phyloP scores from a whole-genome alignment of 2,888 invertebrate species.

The Nowickia ferox region DNA sequence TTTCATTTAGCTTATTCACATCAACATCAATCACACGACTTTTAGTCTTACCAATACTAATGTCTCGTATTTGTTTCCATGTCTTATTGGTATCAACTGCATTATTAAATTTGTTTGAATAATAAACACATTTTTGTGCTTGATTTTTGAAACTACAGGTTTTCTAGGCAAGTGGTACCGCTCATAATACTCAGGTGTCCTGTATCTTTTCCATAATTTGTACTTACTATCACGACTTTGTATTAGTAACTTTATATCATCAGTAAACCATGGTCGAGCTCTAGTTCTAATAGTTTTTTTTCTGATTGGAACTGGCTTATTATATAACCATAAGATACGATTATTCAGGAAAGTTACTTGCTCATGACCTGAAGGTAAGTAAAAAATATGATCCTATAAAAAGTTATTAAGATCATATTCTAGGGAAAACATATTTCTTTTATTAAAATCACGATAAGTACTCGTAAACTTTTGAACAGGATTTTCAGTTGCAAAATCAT shows the following conservation, averaged over 20 bases:
- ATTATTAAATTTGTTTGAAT: no score
- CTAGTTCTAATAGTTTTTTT: no score
- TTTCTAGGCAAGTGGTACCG: background rate
- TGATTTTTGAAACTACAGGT: background rate
- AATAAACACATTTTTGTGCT: background rate
- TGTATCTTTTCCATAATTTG: background rate
- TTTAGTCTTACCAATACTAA: conserved; percentile 11
- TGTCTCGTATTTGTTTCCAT: conserved; percentile 13
- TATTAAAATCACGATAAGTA: conserved; percentile 17
- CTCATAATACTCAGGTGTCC: background rate
- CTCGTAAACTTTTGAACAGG: background rate
- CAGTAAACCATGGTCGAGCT: no score
- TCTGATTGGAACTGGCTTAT: no score
- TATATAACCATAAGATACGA: no score
- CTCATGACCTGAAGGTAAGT: no score
- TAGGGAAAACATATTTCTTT: background rate
- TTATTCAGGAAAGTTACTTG: no score
- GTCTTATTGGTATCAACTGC: background rate
- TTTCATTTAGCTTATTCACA: background rate
- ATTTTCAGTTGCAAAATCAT: background rate
- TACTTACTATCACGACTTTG: no score
- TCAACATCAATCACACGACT: conserved; percentile 6
- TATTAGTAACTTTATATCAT: no score
- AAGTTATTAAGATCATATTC: background rate
- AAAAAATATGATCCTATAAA: no score